Evolutionary conservation across 2,113 vertebrate species (phyloP), one percentile per base, ranked within the genome.

Genomic region (Aramus guarauna): DNA sequence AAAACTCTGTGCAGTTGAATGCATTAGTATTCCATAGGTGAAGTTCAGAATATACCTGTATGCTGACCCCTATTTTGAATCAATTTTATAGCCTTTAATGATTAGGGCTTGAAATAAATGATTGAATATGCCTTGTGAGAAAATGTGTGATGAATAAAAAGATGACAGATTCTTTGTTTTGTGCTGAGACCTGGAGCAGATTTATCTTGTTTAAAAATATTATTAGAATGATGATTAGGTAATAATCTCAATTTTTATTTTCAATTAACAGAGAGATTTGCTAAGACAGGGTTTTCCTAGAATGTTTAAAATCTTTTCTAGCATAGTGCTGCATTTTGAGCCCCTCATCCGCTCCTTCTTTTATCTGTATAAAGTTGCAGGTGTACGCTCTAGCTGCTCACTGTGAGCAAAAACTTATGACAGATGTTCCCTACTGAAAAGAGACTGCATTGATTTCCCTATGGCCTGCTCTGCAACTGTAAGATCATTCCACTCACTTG

Each of bases 41-140:
- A 95, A 95, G 34, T 81, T 81, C 63, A 69, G 77, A 69, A 73
- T 74, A 90, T 72, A 91, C 78, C 59, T 97, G 75, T 95, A 76
- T 18, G 20, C 71, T 96, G 94, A 91, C 68, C 95, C 95, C 92
- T 96, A 88, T 94, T 97, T 97, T 96, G 92, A 97, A 97, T 96
- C 86, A 93, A 75, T 96, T 97, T 97, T 93, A 91, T 78, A 92
- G 87, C 48, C 84, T 96, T 96, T 97, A 98, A 96, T 97, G 85
- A 96, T 92, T 95, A 96, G 94, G 64, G 15, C 75, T 96, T 96
- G 89, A 97, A 97, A 95, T 95, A 96, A 97, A 96, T 96, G 80
- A 96, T 94, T 96, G 92, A 96, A 55, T 97, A 94, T 88, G 78
- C 71, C 80, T 95, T 82, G 43, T 83, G 94, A 97, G 83, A 95